Evolutionary conservation across 2,113 vertebrate species (phyloP), one percentile per base, ranked within the genome.

Genomic region (Embiotoca jacksoni): DNA sequence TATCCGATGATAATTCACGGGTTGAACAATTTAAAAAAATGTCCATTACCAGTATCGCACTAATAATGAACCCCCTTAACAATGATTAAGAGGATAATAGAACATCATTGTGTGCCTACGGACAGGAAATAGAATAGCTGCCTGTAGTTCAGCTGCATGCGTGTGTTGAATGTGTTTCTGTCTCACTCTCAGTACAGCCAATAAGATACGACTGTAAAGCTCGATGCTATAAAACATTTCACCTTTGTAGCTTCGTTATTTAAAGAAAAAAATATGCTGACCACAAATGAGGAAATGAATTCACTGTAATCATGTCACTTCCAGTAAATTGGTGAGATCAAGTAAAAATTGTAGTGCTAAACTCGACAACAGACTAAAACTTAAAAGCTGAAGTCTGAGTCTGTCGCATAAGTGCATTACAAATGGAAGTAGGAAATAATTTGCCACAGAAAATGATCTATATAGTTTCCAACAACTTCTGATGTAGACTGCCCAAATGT

Each of bases 61-160:
- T 41, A 60, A 82, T 46, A 72, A 72, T 81, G 75, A 75, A 63
- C 60, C 53, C 57, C 60, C 30, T 23, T 64, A 61, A 68, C 46
- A 57, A 61, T 65, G 46, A 78, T 56, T 58, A 66, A 54, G 35
- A 46, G 55, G 23, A 79, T 60, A 73, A 79, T 86, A 69, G 56
- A 82, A 46, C 13, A 58, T 50, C 46, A 70, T 62, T 39, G 16
- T 16, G 3, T 72, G 66, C 39, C 44, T 33, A 5, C 44, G 31
- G 65, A 62, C 14, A 76, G 66, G 62, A 85, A 77, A 65, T 52
- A 8, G n/a, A 80, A 60, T 35, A 7, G 47, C 49, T 47, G n/a
- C 11, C 13, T 23, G 23, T 23, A 3, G 13, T 70, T 77, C 31
- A 55, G 32, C n/a, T 36, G 47, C 47, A 44, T 44, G 4, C 41